A percentile compares a stretch with the other conserved stretches of the same genome.
phyloP scores from a whole-genome alignment of 2,113 vertebrate species.

The Tamias sibiricus region DNA sequence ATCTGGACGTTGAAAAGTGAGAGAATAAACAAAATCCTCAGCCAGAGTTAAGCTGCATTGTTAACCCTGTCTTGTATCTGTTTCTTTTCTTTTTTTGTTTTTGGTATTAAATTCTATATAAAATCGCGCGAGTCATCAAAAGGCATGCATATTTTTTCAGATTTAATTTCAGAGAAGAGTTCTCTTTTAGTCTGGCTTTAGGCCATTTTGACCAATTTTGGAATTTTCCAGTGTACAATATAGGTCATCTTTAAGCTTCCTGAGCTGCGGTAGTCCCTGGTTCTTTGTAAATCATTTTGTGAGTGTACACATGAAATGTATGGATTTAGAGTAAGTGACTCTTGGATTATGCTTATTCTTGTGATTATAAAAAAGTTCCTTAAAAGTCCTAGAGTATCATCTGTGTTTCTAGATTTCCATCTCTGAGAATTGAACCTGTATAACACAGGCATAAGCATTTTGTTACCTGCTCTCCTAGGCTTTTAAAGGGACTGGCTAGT shows the following conservation, averaged over 20 bases:
- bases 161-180: conserved; percentile 44
- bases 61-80: neutral
- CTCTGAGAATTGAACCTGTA: neutral
- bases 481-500: neutral
- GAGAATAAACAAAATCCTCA: conserved; percentile 37
- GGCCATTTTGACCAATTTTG: conserved; percentile 28
- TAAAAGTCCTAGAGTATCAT: neutral
- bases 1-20: conserved; percentile 32
- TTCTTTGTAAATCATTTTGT: conserved; percentile 38
- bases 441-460: neutral
- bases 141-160: neutral
- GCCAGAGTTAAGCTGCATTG: neutral
- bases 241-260: conserved; percentile 39
- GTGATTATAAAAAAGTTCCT: neutral
- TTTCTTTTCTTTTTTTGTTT: neutral
- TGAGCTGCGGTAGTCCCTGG: neutral
- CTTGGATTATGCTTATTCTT: neutral
- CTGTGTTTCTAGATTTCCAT: neutral
- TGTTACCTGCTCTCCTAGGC: neutral
- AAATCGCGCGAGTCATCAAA: neutral
- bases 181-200: neutral
- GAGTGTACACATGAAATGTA: neutral
- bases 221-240: neutral
- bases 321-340: neutral
- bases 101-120: neutral